These are phyloP conservation scores for Zoroaster sp. DNA, from an alignment of 53 echinoderm and acorn worm genomes.

Conservation along the genomic window DNA sequence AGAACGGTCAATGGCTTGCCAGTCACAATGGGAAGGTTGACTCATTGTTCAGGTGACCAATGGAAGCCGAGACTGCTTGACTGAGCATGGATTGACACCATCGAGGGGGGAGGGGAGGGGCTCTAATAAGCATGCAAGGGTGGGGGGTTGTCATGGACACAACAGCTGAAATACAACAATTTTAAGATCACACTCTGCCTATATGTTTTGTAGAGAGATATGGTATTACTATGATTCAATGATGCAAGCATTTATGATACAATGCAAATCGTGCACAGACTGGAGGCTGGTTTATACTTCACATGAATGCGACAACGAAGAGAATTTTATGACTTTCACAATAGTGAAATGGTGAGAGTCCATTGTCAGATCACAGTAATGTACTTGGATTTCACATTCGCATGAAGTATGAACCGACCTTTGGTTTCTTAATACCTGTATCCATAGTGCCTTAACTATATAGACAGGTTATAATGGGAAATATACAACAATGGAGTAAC, in stretches of 20 bases:
- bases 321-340: too few relatives aligned
- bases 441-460: neutral
- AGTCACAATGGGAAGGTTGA: too few relatives aligned
- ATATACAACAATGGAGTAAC: neutral
- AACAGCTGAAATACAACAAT: neutral
- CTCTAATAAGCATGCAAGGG: neutral
- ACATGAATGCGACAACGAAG: too few relatives aligned
- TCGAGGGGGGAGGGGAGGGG: neutral
- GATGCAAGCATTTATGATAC: too few relatives aligned
- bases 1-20: too few relatives aligned
- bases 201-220: neutral
- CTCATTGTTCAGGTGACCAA: neutral
- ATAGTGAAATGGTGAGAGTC: too few relatives aligned
- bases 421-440: too few relatives aligned
- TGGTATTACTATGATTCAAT: neutral
- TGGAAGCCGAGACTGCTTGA: neutral
- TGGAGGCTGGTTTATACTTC: too few relatives aligned
- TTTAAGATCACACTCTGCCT: neutral
- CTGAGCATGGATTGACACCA: neutral
- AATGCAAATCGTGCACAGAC: too few relatives aligned
- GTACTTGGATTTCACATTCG: too few relatives aligned
- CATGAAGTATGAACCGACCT: too few relatives aligned
- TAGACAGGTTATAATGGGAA: neutral
- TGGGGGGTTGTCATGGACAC: neutral
- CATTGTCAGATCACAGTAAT: too few relatives aligned